A percentile compares a stretch with the other conserved stretches of the same genome.
Evolutionary conservation across 2,113 vertebrate genomes (phyloP).

Genomic region (Myrmophylax atrothorax): DNA sequence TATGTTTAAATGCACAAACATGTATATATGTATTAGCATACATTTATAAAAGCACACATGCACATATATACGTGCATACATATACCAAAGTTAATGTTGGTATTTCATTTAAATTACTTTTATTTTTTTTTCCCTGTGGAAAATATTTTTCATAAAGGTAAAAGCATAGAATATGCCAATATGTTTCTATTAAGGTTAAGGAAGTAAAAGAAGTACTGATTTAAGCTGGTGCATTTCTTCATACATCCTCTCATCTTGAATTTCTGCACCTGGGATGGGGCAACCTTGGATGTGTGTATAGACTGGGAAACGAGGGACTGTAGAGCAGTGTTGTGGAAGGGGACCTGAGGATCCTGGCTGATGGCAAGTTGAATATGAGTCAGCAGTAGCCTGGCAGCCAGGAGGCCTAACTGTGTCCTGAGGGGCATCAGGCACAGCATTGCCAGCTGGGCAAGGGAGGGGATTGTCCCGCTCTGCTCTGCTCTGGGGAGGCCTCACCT

Average conservation of each 20-base stretch:
- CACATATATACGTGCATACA: background rate
- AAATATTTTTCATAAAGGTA: background rate
- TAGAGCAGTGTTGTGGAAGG: background rate
- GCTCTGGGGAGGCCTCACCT: background rate
- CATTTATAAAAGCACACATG: background rate
- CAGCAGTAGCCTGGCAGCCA: background rate
- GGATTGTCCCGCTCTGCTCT: background rate
- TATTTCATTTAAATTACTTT: background rate
- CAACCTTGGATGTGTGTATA: background rate
- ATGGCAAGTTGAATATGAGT: background rate
- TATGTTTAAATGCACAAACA: background rate
- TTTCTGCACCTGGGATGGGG: background rate
- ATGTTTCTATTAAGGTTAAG: background rate
- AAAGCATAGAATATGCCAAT: background rate
- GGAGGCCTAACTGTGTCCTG: background rate
- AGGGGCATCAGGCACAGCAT: too few relatives aligned
- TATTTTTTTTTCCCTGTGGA: background rate
- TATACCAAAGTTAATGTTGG: background rate
- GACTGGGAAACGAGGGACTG: background rate
- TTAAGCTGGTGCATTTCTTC: background rate
- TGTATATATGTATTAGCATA: background rate
- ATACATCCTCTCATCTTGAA: background rate
- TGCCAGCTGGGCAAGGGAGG: background rate
- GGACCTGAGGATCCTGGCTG: background rate
- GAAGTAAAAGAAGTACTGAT: background rate